phyloP scores from a whole-genome alignment of 2,888 invertebrate species.

The Lasioglossum leucozonium region DNA sequence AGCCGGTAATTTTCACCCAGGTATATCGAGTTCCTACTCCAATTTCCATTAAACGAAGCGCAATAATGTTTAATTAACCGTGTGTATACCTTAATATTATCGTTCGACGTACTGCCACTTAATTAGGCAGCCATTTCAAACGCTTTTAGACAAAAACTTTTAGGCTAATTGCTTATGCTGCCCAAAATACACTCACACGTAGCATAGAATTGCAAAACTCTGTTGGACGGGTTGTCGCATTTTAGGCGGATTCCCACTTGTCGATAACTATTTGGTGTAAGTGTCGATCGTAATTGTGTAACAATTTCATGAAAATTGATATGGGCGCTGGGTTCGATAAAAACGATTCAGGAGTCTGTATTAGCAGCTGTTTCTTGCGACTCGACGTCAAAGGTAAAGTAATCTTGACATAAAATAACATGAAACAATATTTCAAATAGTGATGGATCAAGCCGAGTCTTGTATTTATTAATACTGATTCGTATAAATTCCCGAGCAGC shows the following conservation, averaged over 20 bases:
- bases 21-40: background rate
- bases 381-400: background rate
- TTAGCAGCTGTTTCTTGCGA: background rate
- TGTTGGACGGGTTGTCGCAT: no score
- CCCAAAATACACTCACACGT: background rate
- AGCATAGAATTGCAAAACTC: background rate
- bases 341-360: background rate
- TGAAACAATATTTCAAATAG: background rate
- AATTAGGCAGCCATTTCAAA: background rate
- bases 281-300: no score
- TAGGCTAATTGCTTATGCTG: background rate
- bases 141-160: background rate
- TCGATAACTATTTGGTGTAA: no score
- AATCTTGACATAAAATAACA: background rate
- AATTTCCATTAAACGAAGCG: background rate
- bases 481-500: background rate
- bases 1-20: background rate
- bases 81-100: background rate
- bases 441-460: background rate
- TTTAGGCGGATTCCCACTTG: no score
- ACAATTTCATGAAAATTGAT: no score
- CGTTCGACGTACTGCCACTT: background rate
- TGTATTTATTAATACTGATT: constrained; percentile 16
- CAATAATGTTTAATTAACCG: background rate
- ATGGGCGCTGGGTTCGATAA: no score